Evolutionary conservation across 2,797 vertebrate species (phyloP).

Genomic region (Coendou prehensilis): DNA sequence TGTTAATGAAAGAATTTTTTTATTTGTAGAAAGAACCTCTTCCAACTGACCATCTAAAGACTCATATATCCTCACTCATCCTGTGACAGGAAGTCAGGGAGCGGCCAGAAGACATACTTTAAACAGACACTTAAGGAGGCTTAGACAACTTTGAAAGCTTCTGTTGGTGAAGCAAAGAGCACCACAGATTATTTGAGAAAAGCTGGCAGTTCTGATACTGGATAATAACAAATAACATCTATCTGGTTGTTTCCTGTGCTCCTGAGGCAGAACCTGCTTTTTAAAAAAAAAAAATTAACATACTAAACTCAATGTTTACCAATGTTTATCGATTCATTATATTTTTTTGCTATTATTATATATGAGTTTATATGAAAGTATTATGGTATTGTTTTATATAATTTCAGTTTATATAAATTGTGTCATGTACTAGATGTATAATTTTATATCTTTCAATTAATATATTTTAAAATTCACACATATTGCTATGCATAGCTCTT

Average conservation of each 20-base stretch:
- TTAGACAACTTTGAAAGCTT: conserved; percentile 29
- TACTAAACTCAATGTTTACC: background rate
- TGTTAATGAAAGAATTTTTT: conserved; percentile 40
- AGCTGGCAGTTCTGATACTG: background rate
- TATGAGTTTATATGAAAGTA: conserved; percentile 24
- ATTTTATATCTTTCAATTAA: conserved; percentile 54
- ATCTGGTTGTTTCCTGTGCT: background rate
- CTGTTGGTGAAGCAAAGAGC: conserved; percentile 36
- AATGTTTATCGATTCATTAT: conserved; percentile 29
- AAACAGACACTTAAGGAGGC: background rate
- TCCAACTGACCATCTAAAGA: background rate
- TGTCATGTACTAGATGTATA: background rate
- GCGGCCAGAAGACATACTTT: background rate
- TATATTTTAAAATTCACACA: conserved; percentile 48
- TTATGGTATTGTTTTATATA: conserved; percentile 1
- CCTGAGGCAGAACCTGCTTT: conserved; percentile 16
- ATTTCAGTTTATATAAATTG: conserved; percentile 54
- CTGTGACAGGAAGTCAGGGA: conserved; percentile 20
- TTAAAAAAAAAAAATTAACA: background rate
- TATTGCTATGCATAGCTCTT: conserved; percentile 34
- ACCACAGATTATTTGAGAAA: background rate
- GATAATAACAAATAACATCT: background rate
- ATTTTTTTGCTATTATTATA: background rate
- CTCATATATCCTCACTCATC: background rate
- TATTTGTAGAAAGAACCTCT: conserved; percentile 46